phyloP scores from a whole-genome alignment of 1,140 invertebrate species.

The Anoplophora glabripennis region DNA sequence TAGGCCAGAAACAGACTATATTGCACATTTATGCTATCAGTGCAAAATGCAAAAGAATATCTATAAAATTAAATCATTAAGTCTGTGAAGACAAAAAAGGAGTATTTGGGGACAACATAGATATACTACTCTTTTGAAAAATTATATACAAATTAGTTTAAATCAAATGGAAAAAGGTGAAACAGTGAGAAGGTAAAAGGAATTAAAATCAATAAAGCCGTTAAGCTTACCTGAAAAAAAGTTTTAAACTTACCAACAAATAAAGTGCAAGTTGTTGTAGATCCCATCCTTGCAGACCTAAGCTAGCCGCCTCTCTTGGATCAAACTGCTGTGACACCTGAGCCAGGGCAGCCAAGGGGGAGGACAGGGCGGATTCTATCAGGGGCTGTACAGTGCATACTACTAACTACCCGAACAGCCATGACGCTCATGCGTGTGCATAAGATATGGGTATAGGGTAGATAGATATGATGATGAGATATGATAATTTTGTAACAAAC shows the following conservation, averaged over 20 bases:
- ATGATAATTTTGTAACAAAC: constrained; percentile 8
- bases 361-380: constrained; percentile 43
- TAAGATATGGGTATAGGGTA: constrained; percentile 30
- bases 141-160: too few species aligned
- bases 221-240: not conserved
- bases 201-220: too few species aligned
- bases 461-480: constrained; percentile 17
- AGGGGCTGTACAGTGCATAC: constrained; percentile 43
- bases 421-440: constrained; percentile 31
- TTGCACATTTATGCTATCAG: too few species aligned
- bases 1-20: too few species aligned
- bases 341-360: constrained; percentile 46
- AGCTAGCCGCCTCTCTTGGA: constrained; percentile 49
- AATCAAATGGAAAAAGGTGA: too few species aligned
- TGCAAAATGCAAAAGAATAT: too few species aligned
- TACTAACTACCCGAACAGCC: constrained; percentile 37
- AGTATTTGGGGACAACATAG: too few species aligned
- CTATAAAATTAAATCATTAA: too few species aligned
- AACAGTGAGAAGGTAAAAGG: too few species aligned
- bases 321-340: constrained; percentile 49
- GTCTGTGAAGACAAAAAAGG: too few species aligned
- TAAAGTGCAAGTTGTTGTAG: constrained; percentile 72
- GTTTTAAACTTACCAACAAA: constrained; percentile 60
- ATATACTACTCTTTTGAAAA: too few species aligned
- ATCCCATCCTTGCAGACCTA: constrained; percentile 64